These are phyloP conservation scores for Tupaia tana DNA, from an alignment of 2,113 vertebrate genomes.

Conservation along the genomic window DNA sequence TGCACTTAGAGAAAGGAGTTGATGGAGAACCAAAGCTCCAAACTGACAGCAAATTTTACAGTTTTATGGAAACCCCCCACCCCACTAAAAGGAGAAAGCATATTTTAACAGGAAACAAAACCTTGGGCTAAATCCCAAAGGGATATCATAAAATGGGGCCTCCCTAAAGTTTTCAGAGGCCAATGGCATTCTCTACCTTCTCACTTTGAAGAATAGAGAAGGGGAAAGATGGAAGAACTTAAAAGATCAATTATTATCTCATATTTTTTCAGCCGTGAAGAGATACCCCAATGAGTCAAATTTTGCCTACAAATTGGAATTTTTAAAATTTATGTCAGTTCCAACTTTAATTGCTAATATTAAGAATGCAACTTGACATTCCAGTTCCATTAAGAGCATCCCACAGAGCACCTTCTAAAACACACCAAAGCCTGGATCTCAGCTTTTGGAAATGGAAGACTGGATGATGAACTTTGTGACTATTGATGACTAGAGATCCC, in stretches of 20 bases:
- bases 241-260: neutral
- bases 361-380: neutral
- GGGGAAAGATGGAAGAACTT: neutral
- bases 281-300: neutral
- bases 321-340: neutral
- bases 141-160: neutral
- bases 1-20: neutral
- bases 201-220: neutral
- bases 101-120: neutral
- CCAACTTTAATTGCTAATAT: neutral
- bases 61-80: neutral
- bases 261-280: neutral
- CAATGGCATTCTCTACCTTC: neutral
- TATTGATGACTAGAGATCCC: neutral
- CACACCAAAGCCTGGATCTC: neutral
- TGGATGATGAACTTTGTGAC: neutral
- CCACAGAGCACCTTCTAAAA: neutral
- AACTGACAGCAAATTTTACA: neutral
- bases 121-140: neutral
- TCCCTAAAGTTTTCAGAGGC: neutral
- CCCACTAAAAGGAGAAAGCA: neutral
- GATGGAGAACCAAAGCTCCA: neutral
- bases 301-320: neutral
- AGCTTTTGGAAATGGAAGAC: neutral
- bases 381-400: neutral